phyloP scores from a whole-genome alignment of 2,888 invertebrate species.

The Kuschelorhynchus macadamiae region DNA sequence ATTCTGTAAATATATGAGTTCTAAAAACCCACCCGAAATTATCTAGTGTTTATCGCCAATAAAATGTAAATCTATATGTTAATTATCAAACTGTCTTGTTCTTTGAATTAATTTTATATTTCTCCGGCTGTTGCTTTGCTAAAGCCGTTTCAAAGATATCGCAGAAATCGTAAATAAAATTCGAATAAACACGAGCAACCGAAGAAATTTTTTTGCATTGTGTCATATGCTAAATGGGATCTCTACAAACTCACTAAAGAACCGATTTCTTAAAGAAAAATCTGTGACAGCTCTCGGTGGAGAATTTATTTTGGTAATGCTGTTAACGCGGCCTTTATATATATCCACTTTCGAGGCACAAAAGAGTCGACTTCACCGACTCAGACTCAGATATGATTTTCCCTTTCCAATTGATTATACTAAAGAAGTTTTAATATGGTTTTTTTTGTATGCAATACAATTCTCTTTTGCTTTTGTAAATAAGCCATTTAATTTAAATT shows the following conservation, averaged over 20 bases:
- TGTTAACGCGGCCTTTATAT: conserved; percentile 43
- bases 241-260: conserved; percentile 43
- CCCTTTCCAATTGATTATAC: conserved; percentile 28
- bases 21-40: too few relatives aligned
- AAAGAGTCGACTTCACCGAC: conserved; percentile 29
- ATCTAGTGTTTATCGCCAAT: too few relatives aligned
- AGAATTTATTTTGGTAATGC: conserved; percentile 43
- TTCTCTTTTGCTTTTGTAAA: too few relatives aligned
- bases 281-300: conserved; percentile 31
- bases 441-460: too few relatives aligned
- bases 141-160: too few relatives aligned
- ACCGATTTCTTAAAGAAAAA: conserved; percentile 42
- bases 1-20: too few relatives aligned
- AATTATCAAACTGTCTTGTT: too few relatives aligned
- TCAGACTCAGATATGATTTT: conserved; percentile 43
- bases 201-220: conserved; percentile 20
- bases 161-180: neutral
- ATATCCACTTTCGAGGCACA: conserved; percentile 39
- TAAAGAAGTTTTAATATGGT: conserved; percentile 11
- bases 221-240: conserved; percentile 37
- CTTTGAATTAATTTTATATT: too few relatives aligned
- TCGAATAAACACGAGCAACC: conserved; percentile 11
- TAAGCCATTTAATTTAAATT: too few relatives aligned
- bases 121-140: too few relatives aligned
- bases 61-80: too few relatives aligned